phyloP scores from a whole-genome alignment of 2,888 invertebrate genomes.

The Andrena flavipes region DNA sequence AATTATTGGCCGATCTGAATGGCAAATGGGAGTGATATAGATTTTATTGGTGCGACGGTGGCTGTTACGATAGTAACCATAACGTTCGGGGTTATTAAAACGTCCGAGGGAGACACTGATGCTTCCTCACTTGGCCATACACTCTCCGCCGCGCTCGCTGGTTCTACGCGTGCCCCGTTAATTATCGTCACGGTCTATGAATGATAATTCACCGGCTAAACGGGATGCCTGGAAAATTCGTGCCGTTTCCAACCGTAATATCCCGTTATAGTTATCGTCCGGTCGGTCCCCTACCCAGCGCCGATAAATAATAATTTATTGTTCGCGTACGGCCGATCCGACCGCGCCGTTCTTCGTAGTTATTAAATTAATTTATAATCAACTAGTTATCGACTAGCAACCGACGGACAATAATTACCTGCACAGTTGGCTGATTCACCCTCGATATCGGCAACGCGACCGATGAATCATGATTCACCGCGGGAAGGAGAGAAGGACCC shows the following conservation, averaged over 20 bases:
- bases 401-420: conserved; percentile 40
- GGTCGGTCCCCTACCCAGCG: neutral
- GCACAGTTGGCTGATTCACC: conserved; percentile 20
- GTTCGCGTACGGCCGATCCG: conserved; percentile 16
- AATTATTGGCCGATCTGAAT: conserved; percentile 68
- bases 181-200: conserved; percentile 56
- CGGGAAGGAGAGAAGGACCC: neutral
- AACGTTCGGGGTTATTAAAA: conserved; percentile 52
- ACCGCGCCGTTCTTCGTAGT: conserved; percentile 36
- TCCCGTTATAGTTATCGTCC: conserved; percentile 39
- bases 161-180: conserved; percentile 42
- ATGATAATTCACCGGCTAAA: conserved; percentile 61
- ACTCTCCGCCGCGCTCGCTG: neutral
- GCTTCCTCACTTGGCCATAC: conserved; percentile 15
- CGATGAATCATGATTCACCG: conserved; percentile 11
- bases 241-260: conserved; percentile 33
- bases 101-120: conserved; percentile 32
- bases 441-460: conserved; percentile 9
- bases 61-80: conserved; percentile 36
- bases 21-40: conserved; percentile 66
- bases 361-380: conserved; percentile 68
- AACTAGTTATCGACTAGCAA: conserved; percentile 49
- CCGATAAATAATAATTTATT: conserved; percentile 64
- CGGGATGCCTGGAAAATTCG: conserved; percentile 36
- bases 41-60: conserved; percentile 66